phyloP scores from a whole-genome alignment of 2,113 vertebrate species.

The Tympanuchus pallidicinctus region DNA sequence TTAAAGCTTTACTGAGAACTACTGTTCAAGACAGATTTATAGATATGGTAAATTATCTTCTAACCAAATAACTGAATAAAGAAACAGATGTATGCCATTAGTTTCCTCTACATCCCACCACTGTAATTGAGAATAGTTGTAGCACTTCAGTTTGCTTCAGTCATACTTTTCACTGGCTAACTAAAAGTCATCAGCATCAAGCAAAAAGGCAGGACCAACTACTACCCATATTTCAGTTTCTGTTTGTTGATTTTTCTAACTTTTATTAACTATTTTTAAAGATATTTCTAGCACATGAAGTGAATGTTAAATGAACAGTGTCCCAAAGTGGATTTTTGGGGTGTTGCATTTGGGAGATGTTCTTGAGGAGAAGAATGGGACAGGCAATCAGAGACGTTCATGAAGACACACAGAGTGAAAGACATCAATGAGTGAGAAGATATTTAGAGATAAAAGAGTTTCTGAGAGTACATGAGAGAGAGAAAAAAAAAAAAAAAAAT shows the following conservation, averaged over 20 bases:
- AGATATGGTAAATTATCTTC: rapidly evolving
- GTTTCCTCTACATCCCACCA: not conserved
- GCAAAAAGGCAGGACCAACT: not conserved
- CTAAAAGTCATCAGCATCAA: not conserved
- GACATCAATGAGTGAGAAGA: not conserved
- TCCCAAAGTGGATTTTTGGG: not conserved
- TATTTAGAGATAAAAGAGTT: not conserved
- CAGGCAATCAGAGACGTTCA: not conserved
- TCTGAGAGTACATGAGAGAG: not conserved
- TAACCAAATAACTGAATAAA: not conserved
- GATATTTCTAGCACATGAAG: rapidly evolving
- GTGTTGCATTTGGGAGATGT: not conserved
- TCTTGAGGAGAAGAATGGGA: not conserved
- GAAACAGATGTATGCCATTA: not conserved
- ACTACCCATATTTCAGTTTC: not conserved
- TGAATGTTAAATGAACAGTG: not conserved
- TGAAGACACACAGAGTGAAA: not conserved
- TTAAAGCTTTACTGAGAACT: not conserved
- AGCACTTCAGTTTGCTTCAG: not conserved
- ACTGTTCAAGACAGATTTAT: not conserved
- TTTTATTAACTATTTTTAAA: not conserved
- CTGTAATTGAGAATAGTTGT: rapidly evolving
- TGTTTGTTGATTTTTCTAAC: not conserved
- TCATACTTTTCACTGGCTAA: not conserved
- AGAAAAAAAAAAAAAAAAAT: not conserved